A percentile compares a stretch with the other conserved stretches of the same genome.
Conservation (phyloP, 2,797 vertebrate species). For the Alosa sapidissima region DNA sequence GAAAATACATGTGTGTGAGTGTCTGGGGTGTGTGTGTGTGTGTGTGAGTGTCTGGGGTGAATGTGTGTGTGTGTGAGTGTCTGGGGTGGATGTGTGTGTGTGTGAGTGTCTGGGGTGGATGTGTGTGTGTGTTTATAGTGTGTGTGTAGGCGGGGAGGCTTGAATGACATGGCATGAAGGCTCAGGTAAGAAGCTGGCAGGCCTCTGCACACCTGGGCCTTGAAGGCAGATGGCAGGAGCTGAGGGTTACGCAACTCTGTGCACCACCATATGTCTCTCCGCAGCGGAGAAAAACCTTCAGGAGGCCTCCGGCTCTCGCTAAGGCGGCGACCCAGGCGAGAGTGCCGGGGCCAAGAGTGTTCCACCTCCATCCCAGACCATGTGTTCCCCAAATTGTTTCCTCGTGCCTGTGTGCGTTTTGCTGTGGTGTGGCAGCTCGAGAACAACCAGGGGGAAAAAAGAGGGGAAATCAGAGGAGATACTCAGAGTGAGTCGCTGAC, state of each 20-base stretch:
- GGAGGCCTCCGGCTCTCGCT: constrained; percentile 62
- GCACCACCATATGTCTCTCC: constrained; percentile 77
- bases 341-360: constrained; percentile 61
- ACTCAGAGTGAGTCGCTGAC: constrained; percentile 47
- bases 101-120: not conserved
- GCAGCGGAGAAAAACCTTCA: constrained; percentile 73
- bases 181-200: constrained; percentile 67
- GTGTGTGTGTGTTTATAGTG: not conserved
- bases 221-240: constrained; percentile 77
- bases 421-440: constrained; percentile 58
- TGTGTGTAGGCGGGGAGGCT: constrained; percentile 38
- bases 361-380: constrained; percentile 71
- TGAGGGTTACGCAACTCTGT: constrained; percentile 74
- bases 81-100: not conserved
- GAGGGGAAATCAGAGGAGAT: constrained; percentile 33
- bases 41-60: not conserved
- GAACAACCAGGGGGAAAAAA: constrained; percentile 41
- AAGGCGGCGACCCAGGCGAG: constrained; percentile 61
- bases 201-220: constrained; percentile 73
- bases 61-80: not conserved
- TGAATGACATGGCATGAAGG: constrained; percentile 72
- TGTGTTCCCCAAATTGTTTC: constrained; percentile 69
- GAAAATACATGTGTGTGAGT: constrained; percentile 20
- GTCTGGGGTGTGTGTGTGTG: not conserved
- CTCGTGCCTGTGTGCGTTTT: constrained; percentile 46